These are phyloP conservation scores for Jacana jacana DNA, from an alignment of 2,113 vertebrate species.

Conservation along the genomic window DNA sequence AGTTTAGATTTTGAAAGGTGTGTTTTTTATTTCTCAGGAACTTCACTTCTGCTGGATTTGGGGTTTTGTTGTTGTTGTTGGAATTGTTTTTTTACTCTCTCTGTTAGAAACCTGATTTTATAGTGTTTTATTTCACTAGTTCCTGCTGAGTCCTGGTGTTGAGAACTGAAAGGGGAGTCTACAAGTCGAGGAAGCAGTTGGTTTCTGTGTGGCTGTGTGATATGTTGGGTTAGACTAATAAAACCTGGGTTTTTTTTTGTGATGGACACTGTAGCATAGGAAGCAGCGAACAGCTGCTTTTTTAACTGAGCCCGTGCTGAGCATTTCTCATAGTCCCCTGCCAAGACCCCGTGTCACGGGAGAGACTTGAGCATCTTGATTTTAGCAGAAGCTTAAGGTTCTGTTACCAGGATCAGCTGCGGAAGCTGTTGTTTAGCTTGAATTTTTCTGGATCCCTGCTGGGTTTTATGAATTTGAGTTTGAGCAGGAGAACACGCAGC, in stretches of 20 bases:
- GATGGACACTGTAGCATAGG: neutral
- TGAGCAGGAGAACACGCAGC: neutral
- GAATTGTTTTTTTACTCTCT: neutral
- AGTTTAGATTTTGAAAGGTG: neutral
- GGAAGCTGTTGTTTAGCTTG: neutral
- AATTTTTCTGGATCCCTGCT: neutral
- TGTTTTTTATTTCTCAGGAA: neutral
- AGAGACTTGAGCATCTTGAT: neutral
- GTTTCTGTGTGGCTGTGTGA: neutral
- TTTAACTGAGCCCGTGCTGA: neutral
- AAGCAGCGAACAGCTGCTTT: neutral
- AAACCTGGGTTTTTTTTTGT: neutral
- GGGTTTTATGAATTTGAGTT: neutral
- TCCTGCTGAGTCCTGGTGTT: neutral
- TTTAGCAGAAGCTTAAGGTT: neutral
- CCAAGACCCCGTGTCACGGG: accelerated
- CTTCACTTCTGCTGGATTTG: neutral
- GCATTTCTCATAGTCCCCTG: neutral
- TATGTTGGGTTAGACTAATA: neutral
- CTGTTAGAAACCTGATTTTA: neutral
- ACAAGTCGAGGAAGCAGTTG: neutral
- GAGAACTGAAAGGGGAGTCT: neutral
- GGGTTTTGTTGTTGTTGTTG: neutral
- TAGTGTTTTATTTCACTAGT: neutral
- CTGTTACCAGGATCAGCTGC: neutral